phyloP scores from a whole-genome alignment of 2,888 invertebrate species.

The Hirtodrosophila histrioides region DNA sequence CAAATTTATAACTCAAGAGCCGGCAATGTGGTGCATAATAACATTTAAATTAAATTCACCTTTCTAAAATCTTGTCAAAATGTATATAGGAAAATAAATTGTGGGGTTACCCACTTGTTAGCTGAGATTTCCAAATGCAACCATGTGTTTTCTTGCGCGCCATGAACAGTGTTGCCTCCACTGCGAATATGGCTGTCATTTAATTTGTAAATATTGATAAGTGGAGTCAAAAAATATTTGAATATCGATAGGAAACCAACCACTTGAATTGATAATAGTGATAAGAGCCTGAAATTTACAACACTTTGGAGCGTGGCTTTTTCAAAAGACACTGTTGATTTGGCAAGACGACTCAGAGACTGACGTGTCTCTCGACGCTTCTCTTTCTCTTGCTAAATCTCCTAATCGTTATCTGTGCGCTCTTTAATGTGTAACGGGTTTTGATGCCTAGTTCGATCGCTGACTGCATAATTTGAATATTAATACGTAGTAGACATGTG shows the following conservation, averaged over 20 bases:
- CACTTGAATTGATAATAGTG: conserved; percentile 35
- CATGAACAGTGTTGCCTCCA: too few species aligned
- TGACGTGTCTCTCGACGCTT: conserved; percentile 61
- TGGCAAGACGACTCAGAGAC: conserved; percentile 46
- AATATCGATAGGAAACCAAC: conserved; percentile 26
- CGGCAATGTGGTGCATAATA: too few species aligned
- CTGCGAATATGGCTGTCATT: too few species aligned
- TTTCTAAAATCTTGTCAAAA: too few species aligned
- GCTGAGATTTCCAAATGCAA: too few species aligned
- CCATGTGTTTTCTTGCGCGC: too few species aligned
- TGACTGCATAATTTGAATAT: conserved; percentile 53
- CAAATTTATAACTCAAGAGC: too few species aligned
- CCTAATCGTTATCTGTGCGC: conserved; percentile 33
- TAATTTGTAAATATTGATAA: too few species aligned
- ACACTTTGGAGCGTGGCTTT: conserved; percentile 54
- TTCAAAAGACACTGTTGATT: conserved; percentile 52
- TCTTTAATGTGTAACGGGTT: conserved; percentile 68
- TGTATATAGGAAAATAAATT: too few species aligned
- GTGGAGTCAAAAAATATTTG: not conserved
- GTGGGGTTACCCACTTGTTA: too few species aligned
- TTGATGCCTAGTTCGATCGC: conserved; percentile 41
- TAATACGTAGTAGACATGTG: conserved; percentile 22
- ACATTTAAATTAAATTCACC: too few species aligned
- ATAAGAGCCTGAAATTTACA: conserved; percentile 57
- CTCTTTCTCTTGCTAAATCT: conserved; percentile 24